These are phyloP conservation scores for Saturnia japonica DNA, from an alignment of 2,888 invertebrate genomes.

Conservation along the genomic window DNA sequence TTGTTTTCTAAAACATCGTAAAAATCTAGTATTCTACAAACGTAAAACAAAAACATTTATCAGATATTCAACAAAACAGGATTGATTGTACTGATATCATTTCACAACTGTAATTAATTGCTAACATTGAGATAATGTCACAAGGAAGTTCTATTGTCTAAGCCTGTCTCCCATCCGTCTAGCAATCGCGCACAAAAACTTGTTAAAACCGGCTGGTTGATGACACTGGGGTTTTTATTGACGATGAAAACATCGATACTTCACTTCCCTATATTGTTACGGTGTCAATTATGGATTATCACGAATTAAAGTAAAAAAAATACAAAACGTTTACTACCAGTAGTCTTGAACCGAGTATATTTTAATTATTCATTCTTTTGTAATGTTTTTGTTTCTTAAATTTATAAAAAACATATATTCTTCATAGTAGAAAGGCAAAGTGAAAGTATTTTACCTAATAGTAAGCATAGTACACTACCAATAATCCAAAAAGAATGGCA, in stretches of 20 bases:
- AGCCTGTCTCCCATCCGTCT: conserved; percentile 28
- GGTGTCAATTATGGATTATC: conserved; percentile 13
- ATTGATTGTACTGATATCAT: conserved; percentile 25
- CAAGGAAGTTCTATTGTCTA: conserved; percentile 52
- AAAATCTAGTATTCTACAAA: too few species aligned
- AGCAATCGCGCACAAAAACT: conserved; percentile 41
- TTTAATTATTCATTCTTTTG: too few species aligned
- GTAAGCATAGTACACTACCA: too few species aligned
- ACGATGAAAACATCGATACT: conserved; percentile 26
- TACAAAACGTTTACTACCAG: too few species aligned
- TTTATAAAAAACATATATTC: too few species aligned
- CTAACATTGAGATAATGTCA: conserved; percentile 37
- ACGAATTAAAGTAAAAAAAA: neutral
- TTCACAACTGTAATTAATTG: conserved; percentile 41
- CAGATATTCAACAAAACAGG: neutral
- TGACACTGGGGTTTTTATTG: conserved; percentile 35
- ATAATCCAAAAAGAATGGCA: too few species aligned
- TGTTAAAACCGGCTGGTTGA: conserved; percentile 31
- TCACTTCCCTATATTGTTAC: conserved; percentile 23
- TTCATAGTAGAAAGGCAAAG: too few species aligned
- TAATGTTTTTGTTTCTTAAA: too few species aligned
- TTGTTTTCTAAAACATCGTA: too few species aligned
- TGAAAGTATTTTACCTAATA: too few species aligned
- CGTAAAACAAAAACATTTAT: neutral
- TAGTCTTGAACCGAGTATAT: too few species aligned